Evolutionary conservation across 2,888 invertebrate species (phyloP).

Genomic region (Brenthis ino): DNA sequence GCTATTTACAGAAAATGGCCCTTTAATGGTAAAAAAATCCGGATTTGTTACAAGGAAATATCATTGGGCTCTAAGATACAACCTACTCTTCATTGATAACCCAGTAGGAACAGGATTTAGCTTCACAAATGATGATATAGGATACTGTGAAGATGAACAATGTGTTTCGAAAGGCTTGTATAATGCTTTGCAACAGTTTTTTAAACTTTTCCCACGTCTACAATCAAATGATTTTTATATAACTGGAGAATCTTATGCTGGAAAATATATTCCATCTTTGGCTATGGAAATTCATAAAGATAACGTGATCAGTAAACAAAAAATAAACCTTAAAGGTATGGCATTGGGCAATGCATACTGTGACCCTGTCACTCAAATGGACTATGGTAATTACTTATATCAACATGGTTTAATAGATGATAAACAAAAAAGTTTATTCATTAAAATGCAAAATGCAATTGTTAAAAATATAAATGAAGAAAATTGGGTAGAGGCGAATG

Average conservation of each 20-base stretch:
- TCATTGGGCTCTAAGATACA: conserved; percentile 82
- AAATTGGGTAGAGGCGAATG: conserved; percentile 85
- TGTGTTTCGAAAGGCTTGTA: conserved; percentile 82
- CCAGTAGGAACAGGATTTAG: conserved; percentile 86
- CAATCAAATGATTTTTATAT: conserved; percentile 80
- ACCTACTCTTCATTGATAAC: conserved; percentile 85
- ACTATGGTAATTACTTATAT: conserved; percentile 77
- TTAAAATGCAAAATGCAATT: conserved; percentile 81
- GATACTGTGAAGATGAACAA: conserved; percentile 80
- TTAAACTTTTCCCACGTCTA: conserved; percentile 80
- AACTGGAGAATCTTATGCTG: conserved; percentile 85
- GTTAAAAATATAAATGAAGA: conserved; percentile 81
- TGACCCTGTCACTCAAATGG: conserved; percentile 76
- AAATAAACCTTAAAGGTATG: conserved; percentile 80
- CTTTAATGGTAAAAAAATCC: conserved; percentile 69
- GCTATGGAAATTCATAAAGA: conserved; percentile 77
- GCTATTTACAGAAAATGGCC: conserved; percentile 83
- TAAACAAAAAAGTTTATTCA: conserved; percentile 80
- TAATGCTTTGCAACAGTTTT: conserved; percentile 80
- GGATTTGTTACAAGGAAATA: conserved; percentile 68
- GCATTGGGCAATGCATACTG: conserved; percentile 79
- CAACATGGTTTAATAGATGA: conserved; percentile 80
- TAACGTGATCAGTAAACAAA: conserved; percentile 53
- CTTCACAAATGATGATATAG: conserved; percentile 78
- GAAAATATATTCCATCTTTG: conserved; percentile 78